Base-by-base conservation (phyloP, 2,888 invertebrate genomes). In the Anthoptus insignis region DNA sequence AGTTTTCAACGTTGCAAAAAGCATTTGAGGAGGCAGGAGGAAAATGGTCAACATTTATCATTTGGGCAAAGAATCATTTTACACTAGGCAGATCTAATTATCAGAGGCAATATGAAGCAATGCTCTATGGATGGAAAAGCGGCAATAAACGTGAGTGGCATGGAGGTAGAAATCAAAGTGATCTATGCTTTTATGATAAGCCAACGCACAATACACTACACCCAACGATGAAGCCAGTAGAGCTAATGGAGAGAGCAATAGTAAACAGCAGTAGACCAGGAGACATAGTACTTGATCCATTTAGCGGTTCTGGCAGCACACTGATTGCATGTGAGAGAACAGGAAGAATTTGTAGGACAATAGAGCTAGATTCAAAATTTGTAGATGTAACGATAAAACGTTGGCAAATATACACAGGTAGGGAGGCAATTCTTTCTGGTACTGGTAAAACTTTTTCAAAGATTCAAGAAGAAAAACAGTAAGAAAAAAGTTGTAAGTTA, bases 261-360 rank as follows among this genome's bases (percentile, higher is more conserved):
- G 58, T 47, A 32, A 59, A 59, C 34, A 47, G 59, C 59, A 59
- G 59, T 16, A 59, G 59, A 59, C 29, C 59, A 32, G 59, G 59
- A 32, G 59, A 59, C 49, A 59, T 49, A 47, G 59, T 59, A 29
- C 59, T 59, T 59, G 59, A 59, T 59, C 59, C 59, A 59, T 59
- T 59, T 59, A 59, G 59, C 49, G 59, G 59, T 16, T 59, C 59
- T 59, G 59, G 59, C 13, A 59, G 59, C 27, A 59, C 59, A 49
- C 29, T 52, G 52, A 52, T 52, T 52, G 52, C 52, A 52, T 52
- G 52, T 52, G 52, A 52, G 52, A 52, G 59, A 49, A 59, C n/a
- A n/a, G n/a, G n/a, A n/a, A n/a, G n/a, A n/a, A n/a, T n/a, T n/a
- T n/a, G n/a, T n/a, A n/a, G n/a, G n/a, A n/a, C n/a, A n/a, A n/a